Base-by-base conservation (phyloP, 2,113 vertebrate species). In the Pipra filicauda region DNA sequence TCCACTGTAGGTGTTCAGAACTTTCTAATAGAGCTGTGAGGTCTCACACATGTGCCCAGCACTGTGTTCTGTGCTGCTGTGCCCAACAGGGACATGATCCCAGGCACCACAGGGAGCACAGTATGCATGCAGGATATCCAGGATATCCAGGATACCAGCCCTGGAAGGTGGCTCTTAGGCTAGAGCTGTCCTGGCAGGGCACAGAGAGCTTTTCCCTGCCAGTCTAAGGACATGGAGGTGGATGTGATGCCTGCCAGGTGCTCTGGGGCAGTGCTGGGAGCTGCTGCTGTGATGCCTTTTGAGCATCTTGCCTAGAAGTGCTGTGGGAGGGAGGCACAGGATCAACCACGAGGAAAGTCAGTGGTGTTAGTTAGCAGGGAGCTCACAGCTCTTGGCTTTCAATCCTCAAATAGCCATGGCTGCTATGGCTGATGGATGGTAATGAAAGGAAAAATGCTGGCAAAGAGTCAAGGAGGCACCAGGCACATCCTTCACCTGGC, bases 81-180 rank as follows among this genome's bases (percentile, higher is more conserved):
- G 30, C 43, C 41, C 49, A 17, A 0, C 0, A 0, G 41, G 74
- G 59, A 30, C 43, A 1, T 5, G 1, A 15, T 39, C 19, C 69
- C 46, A 8, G 4, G 23, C 33, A 11, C n/a, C 4, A 2, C 2
- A 2, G 69, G 64, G 69, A 13, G 11, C 17, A 10, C 0, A 2
- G 19, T 0, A 15, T 16, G 27, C 3, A 0, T 2, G 1, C 49
- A 43, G 67, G 31, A 28, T 27, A 2, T 23, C 9, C 61, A 37
- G 69, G 1, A 1, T 52, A 1, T 17, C 21, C 67, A 35, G 61
- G 1, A 1, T 15, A n/a, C 6, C 30, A 5, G 64, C 52, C 58
- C 43, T 26, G 77, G n/a, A 6, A 6, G 26, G 66, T 1, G 46
- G 35, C 26, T n/a, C 46, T n/a, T 2, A 9, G 81, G 30, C 76